Conservation (phyloP, 2,797 vertebrate species). For the Acanthurus leucopareius region DNA sequence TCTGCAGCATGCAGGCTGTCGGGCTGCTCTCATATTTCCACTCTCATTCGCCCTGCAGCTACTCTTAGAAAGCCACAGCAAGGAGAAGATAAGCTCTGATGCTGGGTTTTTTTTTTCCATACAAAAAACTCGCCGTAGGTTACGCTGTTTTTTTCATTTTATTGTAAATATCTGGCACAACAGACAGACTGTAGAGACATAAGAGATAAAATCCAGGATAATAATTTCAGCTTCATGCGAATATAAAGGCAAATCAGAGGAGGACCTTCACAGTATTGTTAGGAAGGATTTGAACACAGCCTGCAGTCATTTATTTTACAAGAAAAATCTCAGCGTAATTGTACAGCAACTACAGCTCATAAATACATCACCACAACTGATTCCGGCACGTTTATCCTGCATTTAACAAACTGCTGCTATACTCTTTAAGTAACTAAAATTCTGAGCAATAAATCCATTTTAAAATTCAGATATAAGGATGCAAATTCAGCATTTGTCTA, state of each 20-base stretch:
- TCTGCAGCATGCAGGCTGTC: constrained; percentile 1
- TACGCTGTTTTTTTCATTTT: constrained; percentile 14
- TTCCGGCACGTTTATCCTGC: background rate
- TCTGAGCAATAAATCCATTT: too few species aligned
- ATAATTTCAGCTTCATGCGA: background rate
- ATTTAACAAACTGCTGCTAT: too few species aligned
- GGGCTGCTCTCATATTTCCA: constrained; percentile 43
- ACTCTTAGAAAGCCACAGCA: constrained; percentile 41
- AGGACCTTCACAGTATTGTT: background rate
- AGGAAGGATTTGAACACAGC: constrained; percentile 13
- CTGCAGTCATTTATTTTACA: constrained; percentile 29
- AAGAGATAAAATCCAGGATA: constrained; percentile 22
- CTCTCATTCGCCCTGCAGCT: constrained; percentile 54
- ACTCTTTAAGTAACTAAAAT: too few species aligned
- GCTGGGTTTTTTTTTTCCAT: background rate
- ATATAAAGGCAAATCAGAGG: background rate
- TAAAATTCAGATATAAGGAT: too few species aligned
- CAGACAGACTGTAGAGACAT: constrained; percentile 5
- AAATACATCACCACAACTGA: background rate
- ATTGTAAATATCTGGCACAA: background rate
- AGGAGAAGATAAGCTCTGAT: constrained; percentile 49
- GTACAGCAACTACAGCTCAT: too few species aligned
- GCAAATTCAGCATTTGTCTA: too few species aligned
- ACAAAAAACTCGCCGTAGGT: constrained; percentile 41
- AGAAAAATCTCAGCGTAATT: background rate